phyloP scores from a whole-genome alignment of 2,888 invertebrate genomes.

The Brachyptera risi region DNA sequence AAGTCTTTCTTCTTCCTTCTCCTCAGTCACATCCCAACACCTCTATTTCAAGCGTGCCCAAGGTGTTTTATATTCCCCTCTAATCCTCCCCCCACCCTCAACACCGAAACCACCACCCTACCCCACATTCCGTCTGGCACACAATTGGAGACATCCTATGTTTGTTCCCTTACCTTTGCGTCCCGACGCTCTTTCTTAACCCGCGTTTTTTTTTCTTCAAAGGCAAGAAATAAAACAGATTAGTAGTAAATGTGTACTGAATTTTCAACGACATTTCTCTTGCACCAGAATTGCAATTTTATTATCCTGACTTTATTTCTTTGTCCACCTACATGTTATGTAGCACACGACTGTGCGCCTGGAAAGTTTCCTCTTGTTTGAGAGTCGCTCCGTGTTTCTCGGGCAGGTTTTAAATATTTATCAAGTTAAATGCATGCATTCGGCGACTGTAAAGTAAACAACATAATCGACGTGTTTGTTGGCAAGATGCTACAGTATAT shows the following conservation, averaged over 20 bases:
- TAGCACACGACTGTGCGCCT: background rate
- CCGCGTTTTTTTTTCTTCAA: constrained; percentile 1
- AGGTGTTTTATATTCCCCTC: constrained; percentile 5
- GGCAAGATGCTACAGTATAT: no score
- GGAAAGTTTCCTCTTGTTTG: no score
- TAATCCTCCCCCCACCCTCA: background rate
- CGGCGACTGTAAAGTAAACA: background rate
- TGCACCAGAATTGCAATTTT: constrained; percentile 25
- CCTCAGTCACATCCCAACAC: constrained; percentile 9
- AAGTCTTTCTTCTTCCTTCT: constrained; percentile 5
- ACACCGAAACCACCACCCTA: background rate
- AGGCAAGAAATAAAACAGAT: constrained; percentile 27
- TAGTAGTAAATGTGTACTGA: constrained; percentile 27
- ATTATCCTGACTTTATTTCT: constrained; percentile 20
- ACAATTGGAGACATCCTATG: constrained; percentile 14
- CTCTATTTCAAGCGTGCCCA: constrained; percentile 4
- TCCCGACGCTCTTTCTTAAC: background rate
- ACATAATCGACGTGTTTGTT: background rate
- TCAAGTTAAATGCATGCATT: background rate
- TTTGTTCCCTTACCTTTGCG: constrained; percentile 27
- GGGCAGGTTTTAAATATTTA: background rate
- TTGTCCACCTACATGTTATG: no score
- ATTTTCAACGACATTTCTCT: constrained; percentile 24
- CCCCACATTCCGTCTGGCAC: constrained; percentile 4
- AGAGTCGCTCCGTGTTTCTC: background rate